Conservation (phyloP, 2,888 invertebrate species). For the Piscicola geometra region DNA sequence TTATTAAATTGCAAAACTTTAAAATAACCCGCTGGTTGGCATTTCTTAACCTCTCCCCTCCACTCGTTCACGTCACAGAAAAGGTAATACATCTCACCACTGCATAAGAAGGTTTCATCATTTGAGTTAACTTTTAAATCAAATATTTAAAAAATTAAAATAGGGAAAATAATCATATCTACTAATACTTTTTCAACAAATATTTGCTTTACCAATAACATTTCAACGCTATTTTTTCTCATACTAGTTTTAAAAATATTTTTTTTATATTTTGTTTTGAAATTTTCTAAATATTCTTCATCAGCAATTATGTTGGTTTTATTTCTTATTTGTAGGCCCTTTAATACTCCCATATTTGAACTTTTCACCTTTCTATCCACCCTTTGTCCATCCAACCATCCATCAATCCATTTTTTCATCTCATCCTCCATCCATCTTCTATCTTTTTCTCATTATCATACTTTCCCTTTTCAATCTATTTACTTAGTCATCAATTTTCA, state of each 20-base stretch:
- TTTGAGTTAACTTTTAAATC: too few relatives aligned
- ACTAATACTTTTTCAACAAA: too few relatives aligned
- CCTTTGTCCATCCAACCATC: neutral
- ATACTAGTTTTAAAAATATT: neutral
- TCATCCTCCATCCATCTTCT: neutral
- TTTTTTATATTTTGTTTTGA: neutral
- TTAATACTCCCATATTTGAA: neutral
- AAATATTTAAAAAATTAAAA: too few relatives aligned
- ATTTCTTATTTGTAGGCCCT: neutral
- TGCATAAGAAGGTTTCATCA: too few relatives aligned
- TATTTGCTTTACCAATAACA: too few relatives aligned
- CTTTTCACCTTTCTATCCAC: neutral
- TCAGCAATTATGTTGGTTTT: neutral
- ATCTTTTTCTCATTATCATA: neutral
- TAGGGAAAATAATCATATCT: too few relatives aligned
- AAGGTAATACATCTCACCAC: conserved; percentile 18
- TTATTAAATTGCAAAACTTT: too few relatives aligned
- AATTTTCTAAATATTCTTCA: neutral
- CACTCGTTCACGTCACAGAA: conserved; percentile 26
- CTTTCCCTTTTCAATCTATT: too few relatives aligned
- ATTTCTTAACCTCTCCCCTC: conserved; percentile 28
- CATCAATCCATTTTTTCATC: neutral
- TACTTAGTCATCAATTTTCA: neutral
- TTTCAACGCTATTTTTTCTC: too few relatives aligned
- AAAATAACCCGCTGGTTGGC: neutral